A percentile compares a stretch with the other conserved stretches of the same genome.
These are phyloP conservation scores for Leptura quadrifasciata DNA, from an alignment of 2,888 invertebrate species.

Conservation along the genomic window DNA sequence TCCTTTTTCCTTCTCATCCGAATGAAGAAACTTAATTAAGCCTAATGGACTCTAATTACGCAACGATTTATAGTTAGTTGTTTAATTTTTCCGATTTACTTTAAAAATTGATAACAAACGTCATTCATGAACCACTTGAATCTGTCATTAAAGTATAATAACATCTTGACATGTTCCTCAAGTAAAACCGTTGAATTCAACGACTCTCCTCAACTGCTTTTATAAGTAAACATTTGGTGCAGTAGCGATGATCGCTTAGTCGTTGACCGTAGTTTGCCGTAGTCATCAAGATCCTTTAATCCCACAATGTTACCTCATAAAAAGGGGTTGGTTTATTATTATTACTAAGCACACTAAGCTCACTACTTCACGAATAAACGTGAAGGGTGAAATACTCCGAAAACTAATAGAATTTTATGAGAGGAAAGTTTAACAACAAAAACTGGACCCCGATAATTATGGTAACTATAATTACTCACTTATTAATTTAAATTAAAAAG, in stretches of 20 bases:
- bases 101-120: no score
- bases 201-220: constrained; percentile 13
- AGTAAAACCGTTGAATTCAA: neutral
- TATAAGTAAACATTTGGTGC: constrained; percentile 34
- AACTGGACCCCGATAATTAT: neutral
- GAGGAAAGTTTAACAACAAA: neutral
- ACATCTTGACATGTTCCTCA: no score
- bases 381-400: constrained; percentile 6
- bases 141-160: no score
- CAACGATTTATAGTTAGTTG: no score
- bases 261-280: constrained; percentile 32
- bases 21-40: no score
- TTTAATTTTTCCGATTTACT: no score
- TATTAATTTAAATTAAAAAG: constrained; percentile 8
- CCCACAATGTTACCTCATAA: constrained; percentile 15
- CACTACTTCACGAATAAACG: neutral
- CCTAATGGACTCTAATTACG: no score
- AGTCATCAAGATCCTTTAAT: constrained; percentile 28
- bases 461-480: neutral
- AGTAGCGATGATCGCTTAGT: constrained; percentile 33
- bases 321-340: constrained; percentile 39
- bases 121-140: no score
- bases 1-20: no score
- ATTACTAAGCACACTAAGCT: constrained; percentile 10
- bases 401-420: constrained; percentile 39